These are phyloP conservation scores for Xylocampa areola DNA, from an alignment of 2,888 invertebrate genomes.

Conservation along the genomic window DNA sequence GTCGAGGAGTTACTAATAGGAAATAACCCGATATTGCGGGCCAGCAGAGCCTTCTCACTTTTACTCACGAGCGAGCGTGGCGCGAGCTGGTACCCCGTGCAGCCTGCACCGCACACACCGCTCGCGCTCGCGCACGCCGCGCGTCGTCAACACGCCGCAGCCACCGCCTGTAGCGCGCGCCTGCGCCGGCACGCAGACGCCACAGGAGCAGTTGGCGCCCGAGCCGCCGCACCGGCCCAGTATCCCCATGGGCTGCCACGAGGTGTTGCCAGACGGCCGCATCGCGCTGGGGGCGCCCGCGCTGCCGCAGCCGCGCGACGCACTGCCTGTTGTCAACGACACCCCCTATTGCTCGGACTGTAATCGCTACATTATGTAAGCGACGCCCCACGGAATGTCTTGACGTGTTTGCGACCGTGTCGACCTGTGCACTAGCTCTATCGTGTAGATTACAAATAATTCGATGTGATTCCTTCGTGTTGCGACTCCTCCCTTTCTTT, in stretches of 20 bases:
- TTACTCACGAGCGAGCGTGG: constrained; percentile 94
- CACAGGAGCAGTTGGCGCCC: constrained; percentile 72
- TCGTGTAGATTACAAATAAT: constrained; percentile 72
- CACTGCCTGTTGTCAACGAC: constrained; percentile 87
- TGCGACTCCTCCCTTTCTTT: constrained; percentile 63
- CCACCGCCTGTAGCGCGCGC: constrained; percentile 67
- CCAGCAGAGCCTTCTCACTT: constrained; percentile 90
- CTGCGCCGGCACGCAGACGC: constrained; percentile 84
- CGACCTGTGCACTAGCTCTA: constrained; percentile 84
- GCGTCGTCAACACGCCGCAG: constrained; percentile 79
- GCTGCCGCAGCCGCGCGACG: constrained; percentile 68
- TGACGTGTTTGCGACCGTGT: constrained; percentile 89
- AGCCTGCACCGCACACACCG: constrained; percentile 88
- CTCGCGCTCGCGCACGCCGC: constrained; percentile 82
- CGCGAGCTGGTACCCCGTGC: constrained; percentile 91
- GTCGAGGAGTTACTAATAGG: constrained; percentile 63
- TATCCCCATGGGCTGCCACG: constrained; percentile 90
- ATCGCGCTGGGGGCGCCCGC: constrained; percentile 82
- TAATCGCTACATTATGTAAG: constrained; percentile 96
- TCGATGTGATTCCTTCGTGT: constrained; percentile 68
- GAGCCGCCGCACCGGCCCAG: constrained; percentile 83
- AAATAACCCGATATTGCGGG: constrained; percentile 78
- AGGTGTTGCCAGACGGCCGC: constrained; percentile 86
- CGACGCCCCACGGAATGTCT: constrained; percentile 86
- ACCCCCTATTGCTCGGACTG: constrained; percentile 94